Conservation (phyloP, 2,797 vertebrate species). For the Typhlichthys subterraneus region DNA sequence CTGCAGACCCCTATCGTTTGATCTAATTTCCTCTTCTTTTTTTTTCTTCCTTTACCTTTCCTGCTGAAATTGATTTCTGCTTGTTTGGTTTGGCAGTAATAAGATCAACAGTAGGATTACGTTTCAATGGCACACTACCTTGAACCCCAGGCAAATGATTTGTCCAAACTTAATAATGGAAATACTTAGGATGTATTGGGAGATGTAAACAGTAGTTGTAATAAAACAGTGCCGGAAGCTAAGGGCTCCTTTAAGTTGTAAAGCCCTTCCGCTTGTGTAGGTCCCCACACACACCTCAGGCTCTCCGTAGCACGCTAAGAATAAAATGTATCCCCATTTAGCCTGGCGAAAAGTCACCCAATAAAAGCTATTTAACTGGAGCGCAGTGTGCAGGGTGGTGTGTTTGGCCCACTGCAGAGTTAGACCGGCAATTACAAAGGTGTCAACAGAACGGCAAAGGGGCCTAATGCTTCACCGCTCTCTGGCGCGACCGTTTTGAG, state of each 20-base stretch:
- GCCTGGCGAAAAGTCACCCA: constrained; percentile 79
- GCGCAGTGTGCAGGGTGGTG: constrained; percentile 53
- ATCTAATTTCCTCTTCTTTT: constrained; percentile 80
- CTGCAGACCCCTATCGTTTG: constrained; percentile 55
- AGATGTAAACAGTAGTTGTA: constrained; percentile 98
- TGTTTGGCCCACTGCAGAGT: constrained; percentile 52
- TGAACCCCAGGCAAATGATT: constrained; percentile 99
- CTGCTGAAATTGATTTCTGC: constrained; percentile 90
- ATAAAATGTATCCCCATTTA: constrained; percentile 91
- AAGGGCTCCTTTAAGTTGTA: constrained; percentile 91
- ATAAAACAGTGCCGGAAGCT: constrained; percentile 95
- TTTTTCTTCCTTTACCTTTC: constrained; percentile 74
- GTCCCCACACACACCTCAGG: constrained; percentile 76
- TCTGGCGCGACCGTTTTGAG: constrained; percentile 41
- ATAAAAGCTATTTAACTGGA: constrained; percentile 67
- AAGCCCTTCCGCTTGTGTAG: constrained; percentile 90
- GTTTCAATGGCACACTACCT: constrained; percentile 94
- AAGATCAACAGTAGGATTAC: constrained; percentile 93
- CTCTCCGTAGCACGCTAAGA: constrained; percentile 83
- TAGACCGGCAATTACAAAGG: constrained; percentile 61
- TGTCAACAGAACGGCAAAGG: constrained; percentile 56
- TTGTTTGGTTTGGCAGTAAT: constrained; percentile 94
- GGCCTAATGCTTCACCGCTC: constrained; percentile 44
- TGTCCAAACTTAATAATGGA: constrained; percentile 98
- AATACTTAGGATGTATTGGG: constrained; percentile 97